Base-by-base conservation (phyloP, 2,113 vertebrate species). In the Platysteira castanea region DNA sequence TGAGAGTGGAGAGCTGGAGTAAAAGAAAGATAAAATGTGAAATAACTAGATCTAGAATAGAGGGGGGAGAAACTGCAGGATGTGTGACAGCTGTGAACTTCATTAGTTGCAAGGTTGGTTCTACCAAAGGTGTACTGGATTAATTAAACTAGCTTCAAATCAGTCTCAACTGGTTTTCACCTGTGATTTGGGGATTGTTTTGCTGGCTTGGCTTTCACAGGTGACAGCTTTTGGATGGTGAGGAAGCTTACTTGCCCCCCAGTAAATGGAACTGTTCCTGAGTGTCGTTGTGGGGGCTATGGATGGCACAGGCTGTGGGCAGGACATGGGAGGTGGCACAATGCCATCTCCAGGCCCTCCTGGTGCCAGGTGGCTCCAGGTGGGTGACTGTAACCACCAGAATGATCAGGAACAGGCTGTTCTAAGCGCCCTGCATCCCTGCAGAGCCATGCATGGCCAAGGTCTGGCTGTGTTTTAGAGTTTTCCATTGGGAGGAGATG, bases 251-350 rank as follows among this genome's bases (percentile, higher is more conserved):
- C n/a, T 46, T 35, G 30, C 13, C 27, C 50, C 23, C 24, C 41
- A 35, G 41, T 15, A 19, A 30, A 28, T 5, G 0, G 20, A 57
- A 5, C 16, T 8, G 0, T 37, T 73, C 76, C 53, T 79, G 65
- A 27, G 1, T 9, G 22, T 44, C 15, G 0, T 0, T 37, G 28
- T 20, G 39, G 60, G 35, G 39, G 7, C 44, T 31, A 26, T 27
- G 54, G 63, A 31, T 37, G 64, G 76, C 37, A 15, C 10, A 14
- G 60, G n/a, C 78, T 42, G 2, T 7, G 23, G 60, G 65, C 92
- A 83, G 84, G 52, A 19, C 1, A 0, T 1, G 5, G 41, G 41
- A 31, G 33, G 77, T 70, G 84, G 60, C 54, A 7, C 9, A 1
- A 1, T 35, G 89, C 54, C 47, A 63, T 23, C 46, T 19, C 67